Evolutionary conservation across 2,113 vertebrate genomes (phyloP).

Genomic region (Coreoperca whiteheadi): DNA sequence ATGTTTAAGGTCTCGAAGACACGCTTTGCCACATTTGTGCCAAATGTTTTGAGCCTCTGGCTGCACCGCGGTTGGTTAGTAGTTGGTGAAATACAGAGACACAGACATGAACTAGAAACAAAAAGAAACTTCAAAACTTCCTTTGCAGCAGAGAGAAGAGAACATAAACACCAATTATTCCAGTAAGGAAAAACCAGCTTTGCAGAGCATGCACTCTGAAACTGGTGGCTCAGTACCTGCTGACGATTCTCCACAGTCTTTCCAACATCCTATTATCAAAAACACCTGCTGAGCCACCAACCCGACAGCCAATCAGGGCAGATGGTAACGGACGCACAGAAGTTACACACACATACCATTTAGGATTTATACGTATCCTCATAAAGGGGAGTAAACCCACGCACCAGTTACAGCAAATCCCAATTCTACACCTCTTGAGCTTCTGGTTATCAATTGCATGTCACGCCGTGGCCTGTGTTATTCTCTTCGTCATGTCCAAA

Average conservation of each 20-base stretch:
- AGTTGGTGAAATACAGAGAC: too few relatives aligned
- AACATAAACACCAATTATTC: constrained; percentile 10
- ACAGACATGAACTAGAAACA: background rate
- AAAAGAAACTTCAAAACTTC: background rate
- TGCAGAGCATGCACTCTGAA: background rate
- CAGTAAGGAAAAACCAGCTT: background rate
- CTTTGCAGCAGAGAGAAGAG: background rate
- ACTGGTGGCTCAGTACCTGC: background rate
- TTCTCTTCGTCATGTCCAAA: too few relatives aligned
- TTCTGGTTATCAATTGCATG: too few relatives aligned
- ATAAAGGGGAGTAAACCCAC: too few relatives aligned
- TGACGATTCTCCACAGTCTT: background rate
- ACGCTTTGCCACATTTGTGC: too few relatives aligned
- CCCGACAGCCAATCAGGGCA: constrained; percentile 34
- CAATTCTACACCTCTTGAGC: too few relatives aligned
- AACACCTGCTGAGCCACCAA: constrained; percentile 12
- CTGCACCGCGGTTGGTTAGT: background rate
- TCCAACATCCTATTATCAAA: background rate
- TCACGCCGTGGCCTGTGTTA: too few relatives aligned
- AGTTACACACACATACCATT: too few relatives aligned
- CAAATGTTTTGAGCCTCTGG: too few relatives aligned
- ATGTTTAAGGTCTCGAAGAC: background rate
- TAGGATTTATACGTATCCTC: too few relatives aligned
- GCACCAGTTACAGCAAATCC: too few relatives aligned
- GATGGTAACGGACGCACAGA: background rate